Percentiles rank a stretch among this genome's conserved stretches.
These are phyloP conservation scores for Archips xylosteana DNA, from an alignment of 2,888 invertebrate species.

Conservation along the genomic window DNA sequence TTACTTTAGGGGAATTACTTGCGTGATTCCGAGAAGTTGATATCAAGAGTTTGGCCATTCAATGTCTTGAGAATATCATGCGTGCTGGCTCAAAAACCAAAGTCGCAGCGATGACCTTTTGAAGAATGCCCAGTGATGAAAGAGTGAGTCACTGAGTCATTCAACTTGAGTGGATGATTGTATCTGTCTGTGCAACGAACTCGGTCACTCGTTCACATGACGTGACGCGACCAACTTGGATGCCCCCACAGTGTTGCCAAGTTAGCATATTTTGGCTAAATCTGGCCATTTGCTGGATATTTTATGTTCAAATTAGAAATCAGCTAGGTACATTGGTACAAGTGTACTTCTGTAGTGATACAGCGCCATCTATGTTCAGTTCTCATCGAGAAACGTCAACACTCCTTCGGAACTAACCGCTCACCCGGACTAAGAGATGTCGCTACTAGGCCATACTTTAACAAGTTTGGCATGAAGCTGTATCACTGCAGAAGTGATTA, in stretches of 20 bases:
- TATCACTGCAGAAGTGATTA: no score
- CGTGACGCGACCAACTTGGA: slow-evolving; percentile 51
- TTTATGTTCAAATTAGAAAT: neutral
- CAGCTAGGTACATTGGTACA: no score
- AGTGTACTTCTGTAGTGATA: neutral
- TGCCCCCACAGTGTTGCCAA: slow-evolving; percentile 27
- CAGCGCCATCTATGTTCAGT: no score
- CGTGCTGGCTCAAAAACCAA: slow-evolving; percentile 54
- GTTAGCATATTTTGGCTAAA: neutral
- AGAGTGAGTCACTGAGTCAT: slow-evolving; percentile 76
- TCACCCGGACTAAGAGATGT: no score
- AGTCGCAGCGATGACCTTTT: slow-evolving; percentile 69
- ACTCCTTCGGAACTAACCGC: no score
- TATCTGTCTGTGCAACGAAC: slow-evolving; percentile 62
- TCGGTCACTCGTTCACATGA: slow-evolving; percentile 68
- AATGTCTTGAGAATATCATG: neutral
- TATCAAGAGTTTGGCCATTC: neutral
- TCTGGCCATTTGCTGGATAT: neutral
- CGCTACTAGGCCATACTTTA: no score
- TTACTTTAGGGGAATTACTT: slow-evolving; percentile 2
- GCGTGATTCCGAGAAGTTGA: neutral
- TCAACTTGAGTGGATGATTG: slow-evolving; percentile 62
- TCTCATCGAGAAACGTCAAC: no score
- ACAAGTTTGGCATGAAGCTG: no score
- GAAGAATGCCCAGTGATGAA: slow-evolving; percentile 71